Conservation (phyloP, 2,888 invertebrate species). For the Criorhina ranunculi region DNA sequence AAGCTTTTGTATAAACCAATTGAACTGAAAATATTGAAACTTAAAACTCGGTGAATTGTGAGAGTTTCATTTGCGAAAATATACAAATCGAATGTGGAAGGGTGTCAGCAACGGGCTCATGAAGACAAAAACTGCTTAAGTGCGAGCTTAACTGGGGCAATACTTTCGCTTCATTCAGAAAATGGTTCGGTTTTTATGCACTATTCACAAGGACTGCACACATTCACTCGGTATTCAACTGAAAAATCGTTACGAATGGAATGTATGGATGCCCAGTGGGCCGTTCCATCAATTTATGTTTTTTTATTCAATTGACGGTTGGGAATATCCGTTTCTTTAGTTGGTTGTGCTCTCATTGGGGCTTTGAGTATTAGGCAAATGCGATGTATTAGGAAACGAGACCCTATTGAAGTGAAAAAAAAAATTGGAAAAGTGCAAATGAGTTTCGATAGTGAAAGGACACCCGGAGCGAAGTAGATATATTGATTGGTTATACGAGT, state of each 20-base stretch:
- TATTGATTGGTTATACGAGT: constrained; percentile 14
- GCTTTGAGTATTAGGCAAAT: constrained; percentile 39
- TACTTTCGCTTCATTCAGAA: constrained; percentile 52
- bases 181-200: constrained; percentile 36
- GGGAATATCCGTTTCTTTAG: background rate
- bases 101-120: background rate
- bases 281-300: background rate
- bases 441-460: constrained; percentile 12
- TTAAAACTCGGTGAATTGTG: constrained; percentile 61
- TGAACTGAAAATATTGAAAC: constrained; percentile 69
- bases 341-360: constrained; percentile 1
- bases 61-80: constrained; percentile 56
- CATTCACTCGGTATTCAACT: constrained; percentile 27
- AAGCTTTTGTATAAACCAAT: constrained; percentile 50
- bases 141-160: constrained; percentile 65
- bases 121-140: constrained; percentile 55
- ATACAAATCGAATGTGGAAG: constrained; percentile 20
- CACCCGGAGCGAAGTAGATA: background rate
- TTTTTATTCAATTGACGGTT: constrained; percentile 13
- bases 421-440: background rate
- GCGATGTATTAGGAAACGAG: constrained; percentile 20
- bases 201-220: constrained; percentile 14
- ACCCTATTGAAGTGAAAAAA: constrained; percentile 14
- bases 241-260: constrained; percentile 30
- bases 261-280: constrained; percentile 31